Conservation (phyloP, 2,113 vertebrate genomes). For the Geococcyx californianus region DNA sequence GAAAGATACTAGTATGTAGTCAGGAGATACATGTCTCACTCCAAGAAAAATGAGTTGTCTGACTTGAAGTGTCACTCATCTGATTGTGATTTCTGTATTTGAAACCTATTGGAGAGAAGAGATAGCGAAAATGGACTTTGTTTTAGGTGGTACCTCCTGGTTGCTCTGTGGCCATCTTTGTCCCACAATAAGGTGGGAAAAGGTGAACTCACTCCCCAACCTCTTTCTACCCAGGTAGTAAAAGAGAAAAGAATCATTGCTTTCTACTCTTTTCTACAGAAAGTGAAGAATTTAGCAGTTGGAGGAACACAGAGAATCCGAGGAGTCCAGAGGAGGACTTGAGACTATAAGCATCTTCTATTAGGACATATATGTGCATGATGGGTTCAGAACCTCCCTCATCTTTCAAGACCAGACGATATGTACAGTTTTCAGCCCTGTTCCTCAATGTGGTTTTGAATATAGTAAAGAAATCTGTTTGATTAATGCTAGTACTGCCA, state of each 20-base stretch:
- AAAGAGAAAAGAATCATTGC: not conserved
- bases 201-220: not conserved
- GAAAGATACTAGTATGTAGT: not conserved
- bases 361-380: not conserved
- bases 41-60: not conserved
- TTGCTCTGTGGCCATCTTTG: not conserved
- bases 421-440: not conserved
- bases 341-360: not conserved
- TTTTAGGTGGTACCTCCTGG: not conserved
- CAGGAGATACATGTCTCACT: not conserved
- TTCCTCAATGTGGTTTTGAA: not conserved
- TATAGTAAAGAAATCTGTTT: not conserved
- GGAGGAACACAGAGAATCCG: not conserved
- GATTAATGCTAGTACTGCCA: not conserved
- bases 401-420: not conserved
- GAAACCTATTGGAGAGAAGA: not conserved
- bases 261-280: not conserved
- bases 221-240: not conserved
- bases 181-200: not conserved
- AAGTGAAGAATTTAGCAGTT: not conserved
- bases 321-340: not conserved
- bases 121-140: not conserved
- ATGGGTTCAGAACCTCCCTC: not conserved
- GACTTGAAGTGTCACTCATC: not conserved
- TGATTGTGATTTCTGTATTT: not conserved